Conservation (phyloP, 2,113 vertebrate species). For the Cynocephalus volans region DNA sequence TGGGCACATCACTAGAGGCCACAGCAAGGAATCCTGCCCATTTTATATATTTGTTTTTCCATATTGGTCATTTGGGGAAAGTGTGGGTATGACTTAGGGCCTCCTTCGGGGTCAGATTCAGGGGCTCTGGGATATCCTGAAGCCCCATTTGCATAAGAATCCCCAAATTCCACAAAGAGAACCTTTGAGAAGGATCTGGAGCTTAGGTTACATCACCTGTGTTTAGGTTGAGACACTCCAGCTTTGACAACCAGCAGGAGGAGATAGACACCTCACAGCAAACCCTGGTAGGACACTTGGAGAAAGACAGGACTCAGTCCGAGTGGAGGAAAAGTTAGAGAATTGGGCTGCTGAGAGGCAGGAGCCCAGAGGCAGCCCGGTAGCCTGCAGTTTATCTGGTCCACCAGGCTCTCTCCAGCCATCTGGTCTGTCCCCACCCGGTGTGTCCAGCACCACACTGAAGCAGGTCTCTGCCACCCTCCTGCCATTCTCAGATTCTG, state of each 20-base stretch:
- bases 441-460: rapidly evolving
- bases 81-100: too few relatives aligned
- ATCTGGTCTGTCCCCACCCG: background rate
- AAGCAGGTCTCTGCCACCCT: background rate
- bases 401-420: background rate
- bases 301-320: background rate
- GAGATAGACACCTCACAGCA: too few relatives aligned
- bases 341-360: rapidly evolving
- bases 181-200: background rate
- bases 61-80: background rate
- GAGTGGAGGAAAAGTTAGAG: background rate
- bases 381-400: background rate
- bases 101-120: background rate
- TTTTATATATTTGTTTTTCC: background rate
- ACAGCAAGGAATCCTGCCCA: background rate
- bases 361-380: background rate
- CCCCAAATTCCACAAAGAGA: background rate
- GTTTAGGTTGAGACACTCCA: background rate
- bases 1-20: background rate
- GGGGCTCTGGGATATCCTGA: background rate
- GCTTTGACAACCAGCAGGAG: background rate
- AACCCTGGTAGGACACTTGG: background rate
- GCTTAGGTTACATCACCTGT: background rate
- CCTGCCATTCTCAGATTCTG: background rate
- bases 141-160: background rate